A percentile compares a stretch with the other conserved stretches of the same genome.
Conservation (phyloP, 2,113 vertebrate species). For the Notechis scutatus region DNA sequence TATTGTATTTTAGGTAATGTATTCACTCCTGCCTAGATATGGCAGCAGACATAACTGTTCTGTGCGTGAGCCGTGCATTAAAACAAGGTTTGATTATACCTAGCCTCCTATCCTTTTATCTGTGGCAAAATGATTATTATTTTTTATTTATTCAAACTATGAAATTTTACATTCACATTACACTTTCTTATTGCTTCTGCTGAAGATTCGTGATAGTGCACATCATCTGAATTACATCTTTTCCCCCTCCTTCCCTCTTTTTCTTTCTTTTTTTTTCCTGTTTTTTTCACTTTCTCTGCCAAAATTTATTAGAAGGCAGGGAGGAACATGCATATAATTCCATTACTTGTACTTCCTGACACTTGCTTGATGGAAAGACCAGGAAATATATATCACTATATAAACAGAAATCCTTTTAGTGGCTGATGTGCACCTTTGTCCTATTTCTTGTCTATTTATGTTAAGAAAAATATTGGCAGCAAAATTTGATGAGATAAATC, state of each 20-base stretch:
- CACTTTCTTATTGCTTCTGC: conserved; percentile 8
- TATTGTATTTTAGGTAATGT: not conserved
- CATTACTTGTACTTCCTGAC: conserved; percentile 35
- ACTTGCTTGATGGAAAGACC: conserved; percentile 26
- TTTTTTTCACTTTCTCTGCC: conserved; percentile 46
- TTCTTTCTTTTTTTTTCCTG: not conserved
- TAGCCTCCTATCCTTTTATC: not conserved
- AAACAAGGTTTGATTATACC: not conserved
- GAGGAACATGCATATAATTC: conserved; percentile 42
- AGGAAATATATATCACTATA: conserved; percentile 31
- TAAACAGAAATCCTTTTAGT: conserved; percentile 44
- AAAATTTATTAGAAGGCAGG: conserved; percentile 42
- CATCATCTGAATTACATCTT: conserved; percentile 41
- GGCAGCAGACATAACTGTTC: not conserved
- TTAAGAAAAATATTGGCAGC: not conserved
- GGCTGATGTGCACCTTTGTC: conserved; percentile 25
- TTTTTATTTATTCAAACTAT: not conserved
- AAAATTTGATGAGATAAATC: not conserved
- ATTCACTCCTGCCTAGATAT: not conserved
- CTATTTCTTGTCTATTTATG: conserved; percentile 13
- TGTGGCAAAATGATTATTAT: not conserved
- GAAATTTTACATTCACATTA: not conserved
- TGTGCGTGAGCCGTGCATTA: not conserved
- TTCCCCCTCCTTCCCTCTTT: not conserved
- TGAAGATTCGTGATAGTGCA: conserved; percentile 25